Evolutionary conservation across 2,797 vertebrate species (phyloP).

Genomic region (Miichthys miiuy): DNA sequence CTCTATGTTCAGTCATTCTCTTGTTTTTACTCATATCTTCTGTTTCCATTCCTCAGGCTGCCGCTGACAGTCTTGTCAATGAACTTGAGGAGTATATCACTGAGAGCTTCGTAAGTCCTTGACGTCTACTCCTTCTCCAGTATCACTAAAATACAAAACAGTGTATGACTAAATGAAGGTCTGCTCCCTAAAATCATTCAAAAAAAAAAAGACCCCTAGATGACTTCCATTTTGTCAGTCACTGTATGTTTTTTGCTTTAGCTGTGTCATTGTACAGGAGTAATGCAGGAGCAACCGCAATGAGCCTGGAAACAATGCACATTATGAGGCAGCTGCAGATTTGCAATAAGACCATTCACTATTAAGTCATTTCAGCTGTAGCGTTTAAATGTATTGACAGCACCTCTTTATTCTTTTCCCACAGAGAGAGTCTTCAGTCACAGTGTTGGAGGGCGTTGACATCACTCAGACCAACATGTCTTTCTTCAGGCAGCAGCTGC

Average conservation of each 20-base stretch:
- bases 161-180: background rate
- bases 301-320: background rate
- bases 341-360: background rate
- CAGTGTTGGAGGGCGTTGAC: conserved; percentile 90
- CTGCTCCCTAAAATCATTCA: background rate
- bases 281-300: background rate
- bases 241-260: background rate
- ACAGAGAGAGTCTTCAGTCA: conserved; percentile 89
- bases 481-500: conserved; percentile 93
- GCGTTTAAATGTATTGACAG: background rate
- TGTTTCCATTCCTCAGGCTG: conserved; percentile 77
- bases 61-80: conserved; percentile 88
- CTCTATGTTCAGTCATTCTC: background rate
- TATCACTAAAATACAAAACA: background rate
- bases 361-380: background rate
- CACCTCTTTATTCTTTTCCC: background rate
- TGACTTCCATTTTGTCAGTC: background rate
- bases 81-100: conserved; percentile 92
- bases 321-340: background rate
- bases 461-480: conserved; percentile 92
- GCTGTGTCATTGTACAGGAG: background rate
- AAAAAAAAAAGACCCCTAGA: background rate
- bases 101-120: conserved; percentile 92
- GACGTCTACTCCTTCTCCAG: background rate
- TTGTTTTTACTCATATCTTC: background rate